Conservation (phyloP, 1,140 invertebrate species). For the Pseudomyrmex sp. region DNA sequence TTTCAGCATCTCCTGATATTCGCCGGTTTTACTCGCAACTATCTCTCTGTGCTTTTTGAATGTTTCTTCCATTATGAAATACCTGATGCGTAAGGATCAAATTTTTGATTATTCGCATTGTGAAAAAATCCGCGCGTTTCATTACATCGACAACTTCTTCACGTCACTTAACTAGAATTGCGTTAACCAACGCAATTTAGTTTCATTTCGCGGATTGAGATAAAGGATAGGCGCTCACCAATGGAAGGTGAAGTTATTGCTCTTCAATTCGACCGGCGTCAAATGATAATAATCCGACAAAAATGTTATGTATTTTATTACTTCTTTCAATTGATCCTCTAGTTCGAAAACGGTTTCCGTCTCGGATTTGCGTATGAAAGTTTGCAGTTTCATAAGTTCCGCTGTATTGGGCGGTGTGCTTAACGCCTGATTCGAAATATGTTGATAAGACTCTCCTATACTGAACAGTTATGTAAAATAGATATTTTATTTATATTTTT, state of each 20-base stretch:
- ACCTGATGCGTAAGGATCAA: slow-evolving; percentile 77
- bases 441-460: slow-evolving; percentile 93
- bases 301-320: slow-evolving; percentile 90
- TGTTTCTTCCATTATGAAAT: slow-evolving; percentile 91
- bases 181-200: neutral
- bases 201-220: slow-evolving; percentile 14
- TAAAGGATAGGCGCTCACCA: slow-evolving; percentile 86
- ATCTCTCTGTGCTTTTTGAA: slow-evolving; percentile 93
- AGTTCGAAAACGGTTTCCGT: slow-evolving; percentile 89
- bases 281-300: slow-evolving; percentile 92
- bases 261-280: slow-evolving; percentile 93
- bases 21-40: slow-evolving; percentile 92
- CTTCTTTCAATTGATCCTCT: slow-evolving; percentile 90
- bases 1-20: slow-evolving; percentile 94
- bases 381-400: slow-evolving; percentile 93
- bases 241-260: slow-evolving; percentile 94
- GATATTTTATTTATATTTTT: slow-evolving; percentile 10
- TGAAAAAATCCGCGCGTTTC: neutral
- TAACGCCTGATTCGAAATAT: slow-evolving; percentile 92
- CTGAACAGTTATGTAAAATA: slow-evolving; percentile 82
- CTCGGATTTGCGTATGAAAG: slow-evolving; percentile 92
- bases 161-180: neutral
- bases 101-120: neutral
- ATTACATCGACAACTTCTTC: neutral
- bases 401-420: slow-evolving; percentile 93